Evolutionary conservation across 2,113 vertebrate genomes (phyloP), one percentile per base, ranked within the genome.

Genomic region (Epinephelus fuscoguttatus): DNA sequence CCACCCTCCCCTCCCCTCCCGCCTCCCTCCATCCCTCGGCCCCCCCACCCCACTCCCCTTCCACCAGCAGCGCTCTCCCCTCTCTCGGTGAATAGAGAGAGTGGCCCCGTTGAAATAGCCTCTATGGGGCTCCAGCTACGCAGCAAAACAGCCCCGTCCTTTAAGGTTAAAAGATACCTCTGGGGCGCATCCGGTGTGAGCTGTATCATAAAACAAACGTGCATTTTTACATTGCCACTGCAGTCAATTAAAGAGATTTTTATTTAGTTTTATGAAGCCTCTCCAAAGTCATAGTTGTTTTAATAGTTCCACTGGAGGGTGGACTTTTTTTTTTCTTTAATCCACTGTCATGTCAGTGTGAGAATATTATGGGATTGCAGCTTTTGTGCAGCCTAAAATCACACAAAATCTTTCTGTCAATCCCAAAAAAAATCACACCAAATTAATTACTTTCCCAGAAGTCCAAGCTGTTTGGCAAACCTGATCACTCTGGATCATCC

Each of bases 51-150:
- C 59, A 17, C 53, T 12, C 12, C 73, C n/a, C 67, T 12, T 69
- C 76, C 77, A 60, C 70, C 67, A 79, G 70, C 83, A 75, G 70
- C 80, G 50, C 82, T 56, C 55, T 67, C 79, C 33, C 66, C 75
- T 84, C 83, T 85, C 81, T 78, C 76, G 70, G 75, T 85, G 87
- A 84, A 78, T 60, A 63, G 82, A 81, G 75, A 82, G 84, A 82
- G 78, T 88, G 85, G 80, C 86, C 88, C 81, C 17, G 70, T 23
- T 74, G 70, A 59, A 75, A 77, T 3, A 79, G 82, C 84, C 78
- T 85, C 82, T 55, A 33, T 72, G 78, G 79, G 82, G 76, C 49
- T 86, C 66, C 70, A 75, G 82, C 80, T 78, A 70, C 85, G 85
- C 84, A 84, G 80, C 71, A 81, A 72, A 59, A 61, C 72, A 59